Conservation (phyloP, 2,888 invertebrate genomes). For the Endotricha flammealis region DNA sequence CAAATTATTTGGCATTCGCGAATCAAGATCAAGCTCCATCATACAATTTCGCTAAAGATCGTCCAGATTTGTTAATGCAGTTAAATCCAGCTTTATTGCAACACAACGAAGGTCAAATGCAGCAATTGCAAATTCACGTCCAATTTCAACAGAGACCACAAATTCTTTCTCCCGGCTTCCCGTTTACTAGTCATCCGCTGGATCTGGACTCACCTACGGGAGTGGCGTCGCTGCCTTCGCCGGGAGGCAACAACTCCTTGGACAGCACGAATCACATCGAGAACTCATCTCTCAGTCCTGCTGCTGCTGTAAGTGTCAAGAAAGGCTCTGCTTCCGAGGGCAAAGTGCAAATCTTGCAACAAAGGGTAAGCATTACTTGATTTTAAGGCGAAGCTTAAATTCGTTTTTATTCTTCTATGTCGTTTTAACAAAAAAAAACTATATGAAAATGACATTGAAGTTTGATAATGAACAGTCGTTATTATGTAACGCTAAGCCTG, state of each 20-base stretch:
- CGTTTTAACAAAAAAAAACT: conserved; percentile 25
- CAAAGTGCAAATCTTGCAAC: conserved; percentile 85
- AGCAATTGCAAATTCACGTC: conserved; percentile 83
- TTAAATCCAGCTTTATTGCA: conserved; percentile 75
- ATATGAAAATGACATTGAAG: conserved; percentile 46
- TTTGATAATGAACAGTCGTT: conserved; percentile 41
- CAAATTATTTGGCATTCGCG: conserved; percentile 66
- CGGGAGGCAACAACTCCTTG: conserved; percentile 84
- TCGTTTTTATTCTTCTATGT: conserved; percentile 54
- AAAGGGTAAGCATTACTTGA: conserved; percentile 89
- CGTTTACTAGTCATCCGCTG: conserved; percentile 82
- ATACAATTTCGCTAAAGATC: conserved; percentile 80
- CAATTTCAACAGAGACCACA: conserved; percentile 83
- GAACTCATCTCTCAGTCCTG: conserved; percentile 79
- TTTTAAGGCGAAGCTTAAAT: conserved; percentile 78
- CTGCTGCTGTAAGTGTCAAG: conserved; percentile 83
- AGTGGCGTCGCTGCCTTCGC: conserved; percentile 89
- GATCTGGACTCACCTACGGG: conserved; percentile 86
- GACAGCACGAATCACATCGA: conserved; percentile 81
- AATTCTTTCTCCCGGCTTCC: conserved; percentile 78
- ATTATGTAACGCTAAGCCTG: conserved; percentile 69
- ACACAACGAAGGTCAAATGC: conserved; percentile 79
- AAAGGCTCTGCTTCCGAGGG: conserved; percentile 79
- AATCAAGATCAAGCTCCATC: conserved; percentile 74
- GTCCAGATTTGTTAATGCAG: conserved; percentile 79